Percentiles rank a stretch among this genome's conserved stretches.
Evolutionary conservation across 2,797 vertebrate genomes (phyloP).

Genomic region (Rhabdophis nuchalis): DNA sequence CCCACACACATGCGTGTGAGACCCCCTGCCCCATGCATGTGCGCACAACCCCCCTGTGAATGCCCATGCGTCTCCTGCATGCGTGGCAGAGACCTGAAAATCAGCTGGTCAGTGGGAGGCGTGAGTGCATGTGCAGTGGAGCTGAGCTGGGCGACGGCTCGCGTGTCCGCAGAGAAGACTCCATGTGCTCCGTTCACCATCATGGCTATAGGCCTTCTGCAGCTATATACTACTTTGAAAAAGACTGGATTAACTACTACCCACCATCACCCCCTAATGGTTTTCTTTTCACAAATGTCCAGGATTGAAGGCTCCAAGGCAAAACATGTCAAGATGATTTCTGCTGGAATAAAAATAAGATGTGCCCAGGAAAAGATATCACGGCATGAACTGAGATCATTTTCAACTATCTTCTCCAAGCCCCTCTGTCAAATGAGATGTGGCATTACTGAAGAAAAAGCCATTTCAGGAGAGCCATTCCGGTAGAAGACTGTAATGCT

Average conservation of each 20-base stretch:
- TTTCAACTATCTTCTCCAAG: background rate
- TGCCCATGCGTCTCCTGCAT: too few species aligned
- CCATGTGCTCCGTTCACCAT: too few species aligned
- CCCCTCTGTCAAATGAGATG: background rate
- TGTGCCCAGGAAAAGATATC: background rate
- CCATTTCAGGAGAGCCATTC: background rate
- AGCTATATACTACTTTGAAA: background rate
- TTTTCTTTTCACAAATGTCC: background rate
- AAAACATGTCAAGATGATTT: background rate
- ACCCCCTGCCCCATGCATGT: too few species aligned
- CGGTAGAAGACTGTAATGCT: accelerated
- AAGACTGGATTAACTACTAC: background rate
- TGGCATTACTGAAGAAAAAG: background rate
- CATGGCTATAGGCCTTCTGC: background rate
- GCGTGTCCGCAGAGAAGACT: too few species aligned
- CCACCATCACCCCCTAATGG: background rate
- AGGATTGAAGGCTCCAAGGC: background rate
- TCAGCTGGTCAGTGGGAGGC: too few species aligned
- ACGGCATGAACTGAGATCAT: background rate
- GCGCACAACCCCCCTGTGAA: too few species aligned
- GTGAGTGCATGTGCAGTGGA: too few species aligned
- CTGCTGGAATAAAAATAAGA: background rate
- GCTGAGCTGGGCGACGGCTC: too few species aligned
- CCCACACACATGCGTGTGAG: too few species aligned
- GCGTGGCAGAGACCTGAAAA: too few species aligned